Percentiles rank a stretch among this genome's conserved stretches.
Evolutionary conservation across 2,113 vertebrate species (phyloP).

Genomic region (Caracal caracal): DNA sequence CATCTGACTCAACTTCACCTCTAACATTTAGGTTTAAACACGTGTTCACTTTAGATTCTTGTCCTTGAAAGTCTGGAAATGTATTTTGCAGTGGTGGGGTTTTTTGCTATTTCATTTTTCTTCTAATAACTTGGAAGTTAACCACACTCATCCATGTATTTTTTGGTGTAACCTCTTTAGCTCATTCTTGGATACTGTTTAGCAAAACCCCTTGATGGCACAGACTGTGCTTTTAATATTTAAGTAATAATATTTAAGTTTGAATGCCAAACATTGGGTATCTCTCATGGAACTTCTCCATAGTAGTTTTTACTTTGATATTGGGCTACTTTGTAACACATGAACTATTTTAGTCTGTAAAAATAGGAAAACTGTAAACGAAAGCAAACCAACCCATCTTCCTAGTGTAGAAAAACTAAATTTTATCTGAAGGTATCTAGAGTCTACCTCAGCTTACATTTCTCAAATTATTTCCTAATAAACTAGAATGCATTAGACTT

Average conservation of each 20-base stretch:
- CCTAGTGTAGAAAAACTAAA: not conserved
- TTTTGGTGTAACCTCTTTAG: slow-evolving; percentile 26
- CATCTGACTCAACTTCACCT: slow-evolving; percentile 61
- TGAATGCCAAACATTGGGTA: slow-evolving; percentile 46
- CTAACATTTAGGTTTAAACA: slow-evolving; percentile 42
- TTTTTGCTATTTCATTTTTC: slow-evolving; percentile 38
- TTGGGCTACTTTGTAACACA: slow-evolving; percentile 29
- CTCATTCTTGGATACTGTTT: slow-evolving; percentile 23
- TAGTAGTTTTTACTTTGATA: slow-evolving; percentile 45
- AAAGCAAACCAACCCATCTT: slow-evolving; percentile 38
- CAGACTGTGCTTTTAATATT: slow-evolving; percentile 12
- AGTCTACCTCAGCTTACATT: not conserved
- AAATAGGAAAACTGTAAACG: not conserved
- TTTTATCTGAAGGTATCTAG: slow-evolving; percentile 35
- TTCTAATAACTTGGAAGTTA: slow-evolving; percentile 29
- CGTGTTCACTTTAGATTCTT: slow-evolving; percentile 57
- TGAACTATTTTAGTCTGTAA: slow-evolving; percentile 3
- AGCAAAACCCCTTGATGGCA: slow-evolving; percentile 24
- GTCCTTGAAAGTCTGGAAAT: slow-evolving; percentile 52
- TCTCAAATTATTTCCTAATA: slow-evolving; percentile 48
- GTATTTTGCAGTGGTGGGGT: slow-evolving; percentile 7
- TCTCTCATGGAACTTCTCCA: slow-evolving; percentile 34
- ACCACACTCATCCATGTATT: not conserved
- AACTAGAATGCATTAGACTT: not conserved
- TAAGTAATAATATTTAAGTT: not conserved